These are phyloP conservation scores for Nephotettix cincticeps DNA, from an alignment of 1,140 invertebrate species.

Conservation along the genomic window DNA sequence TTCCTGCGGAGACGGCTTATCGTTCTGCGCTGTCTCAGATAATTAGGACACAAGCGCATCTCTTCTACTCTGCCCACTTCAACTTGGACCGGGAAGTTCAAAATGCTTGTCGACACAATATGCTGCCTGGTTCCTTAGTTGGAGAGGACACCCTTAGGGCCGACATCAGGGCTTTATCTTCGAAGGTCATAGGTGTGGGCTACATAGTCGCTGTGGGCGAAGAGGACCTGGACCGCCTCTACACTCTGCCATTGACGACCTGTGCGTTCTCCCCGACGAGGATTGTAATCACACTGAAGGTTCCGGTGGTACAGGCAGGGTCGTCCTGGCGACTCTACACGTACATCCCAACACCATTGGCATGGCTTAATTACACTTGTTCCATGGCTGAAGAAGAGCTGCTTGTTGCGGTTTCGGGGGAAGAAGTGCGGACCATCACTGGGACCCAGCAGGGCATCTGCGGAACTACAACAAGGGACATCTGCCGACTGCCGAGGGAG, in stretches of 20 bases:
- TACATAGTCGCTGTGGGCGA: background rate
- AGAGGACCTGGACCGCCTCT: background rate
- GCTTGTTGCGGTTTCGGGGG: background rate
- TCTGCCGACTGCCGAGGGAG: background rate
- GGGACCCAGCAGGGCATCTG: background rate
- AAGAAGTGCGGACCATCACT: background rate
- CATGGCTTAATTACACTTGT: background rate
- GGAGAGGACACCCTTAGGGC: background rate
- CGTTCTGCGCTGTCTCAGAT: background rate
- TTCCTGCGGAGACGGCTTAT: background rate
- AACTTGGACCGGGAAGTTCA: too few species aligned
- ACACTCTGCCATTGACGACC: background rate
- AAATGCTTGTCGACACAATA: too few species aligned
- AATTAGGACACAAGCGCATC: background rate
- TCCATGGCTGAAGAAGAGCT: background rate
- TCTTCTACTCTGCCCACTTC: too few species aligned
- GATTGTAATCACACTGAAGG: background rate
- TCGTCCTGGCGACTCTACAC: too few species aligned
- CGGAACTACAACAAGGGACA: background rate
- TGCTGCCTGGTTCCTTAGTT: background rate
- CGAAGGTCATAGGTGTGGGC: background rate
- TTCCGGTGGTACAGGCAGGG: background rate
- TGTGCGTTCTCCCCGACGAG: background rate
- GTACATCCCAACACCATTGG: too few species aligned
- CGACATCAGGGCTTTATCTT: background rate